These are phyloP conservation scores for Alouatta palliata DNA, from an alignment of 2,113 vertebrate species.

Conservation along the genomic window DNA sequence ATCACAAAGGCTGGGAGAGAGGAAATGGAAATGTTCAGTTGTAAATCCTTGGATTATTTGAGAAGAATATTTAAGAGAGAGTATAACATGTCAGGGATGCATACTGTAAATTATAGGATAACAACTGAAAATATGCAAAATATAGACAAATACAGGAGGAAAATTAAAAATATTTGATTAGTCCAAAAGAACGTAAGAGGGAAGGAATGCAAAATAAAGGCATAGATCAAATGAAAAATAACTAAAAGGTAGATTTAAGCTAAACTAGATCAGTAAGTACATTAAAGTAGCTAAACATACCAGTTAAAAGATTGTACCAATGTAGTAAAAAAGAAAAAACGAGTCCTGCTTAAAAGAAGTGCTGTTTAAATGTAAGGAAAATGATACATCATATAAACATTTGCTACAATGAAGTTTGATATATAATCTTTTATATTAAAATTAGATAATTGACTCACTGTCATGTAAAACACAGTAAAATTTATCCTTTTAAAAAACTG, in stretches of 20 bases:
- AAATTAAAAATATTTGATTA: not conserved
- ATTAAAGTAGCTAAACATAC: not conserved
- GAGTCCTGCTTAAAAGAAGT: not conserved
- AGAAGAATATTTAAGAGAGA: not conserved
- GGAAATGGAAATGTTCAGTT: not conserved
- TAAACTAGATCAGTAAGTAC: not conserved
- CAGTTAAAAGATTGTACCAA: not conserved
- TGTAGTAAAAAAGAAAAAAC: not conserved
- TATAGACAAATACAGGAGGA: not conserved
- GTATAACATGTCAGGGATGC: not conserved
- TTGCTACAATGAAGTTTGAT: not conserved
- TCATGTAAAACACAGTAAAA: not conserved
- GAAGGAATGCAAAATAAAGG: not conserved
- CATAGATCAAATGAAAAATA: not conserved
- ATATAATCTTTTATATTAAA: not conserved
- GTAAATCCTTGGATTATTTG: not conserved
- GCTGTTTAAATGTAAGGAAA: not conserved
- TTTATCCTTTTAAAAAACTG: not conserved
- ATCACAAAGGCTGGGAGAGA: not conserved
- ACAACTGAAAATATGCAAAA: not conserved
- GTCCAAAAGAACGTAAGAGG: not conserved
- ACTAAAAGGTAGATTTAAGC: constrained; percentile 5
- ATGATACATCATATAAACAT: not conserved
- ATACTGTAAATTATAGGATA: not conserved
- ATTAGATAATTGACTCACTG: constrained; percentile 1